Percentiles rank a stretch among this genome's conserved stretches.
phyloP scores from a whole-genome alignment of 2,797 vertebrate species.

The Enteromius unitaeniatus region DNA sequence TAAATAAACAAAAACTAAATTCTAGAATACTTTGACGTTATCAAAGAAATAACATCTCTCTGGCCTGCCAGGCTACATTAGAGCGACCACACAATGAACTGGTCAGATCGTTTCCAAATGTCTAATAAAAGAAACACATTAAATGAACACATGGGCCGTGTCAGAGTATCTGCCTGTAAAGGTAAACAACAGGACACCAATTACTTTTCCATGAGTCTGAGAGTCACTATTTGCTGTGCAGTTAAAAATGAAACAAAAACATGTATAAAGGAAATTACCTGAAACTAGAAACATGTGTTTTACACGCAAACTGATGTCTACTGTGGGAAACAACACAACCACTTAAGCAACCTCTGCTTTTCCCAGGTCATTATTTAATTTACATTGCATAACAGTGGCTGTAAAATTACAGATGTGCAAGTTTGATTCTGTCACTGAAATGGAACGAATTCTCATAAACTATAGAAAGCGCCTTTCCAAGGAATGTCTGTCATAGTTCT shows the following conservation, averaged over 20 bases:
- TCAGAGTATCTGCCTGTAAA: not conserved
- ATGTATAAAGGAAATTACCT: not conserved
- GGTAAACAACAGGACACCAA: constrained; percentile 9
- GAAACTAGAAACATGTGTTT: not conserved
- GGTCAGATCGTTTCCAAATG: not conserved
- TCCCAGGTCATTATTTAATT: not conserved
- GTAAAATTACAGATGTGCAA: not conserved
- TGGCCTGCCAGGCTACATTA: not conserved
- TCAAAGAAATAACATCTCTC: not conserved
- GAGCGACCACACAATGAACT: not conserved
- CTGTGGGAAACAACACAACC: not conserved
- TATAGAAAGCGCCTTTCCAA: not conserved
- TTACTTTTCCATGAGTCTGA: not conserved
- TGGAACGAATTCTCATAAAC: constrained; percentile 1
- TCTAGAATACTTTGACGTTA: not conserved
- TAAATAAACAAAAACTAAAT: not conserved
- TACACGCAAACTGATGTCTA: not conserved
- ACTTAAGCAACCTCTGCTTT: not conserved
- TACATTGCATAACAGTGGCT: not conserved
- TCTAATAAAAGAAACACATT: not conserved
- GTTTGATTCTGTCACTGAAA: not conserved
- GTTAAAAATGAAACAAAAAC: constrained; percentile 2
- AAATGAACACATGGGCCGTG: not conserved
- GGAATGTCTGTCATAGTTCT: not conserved
- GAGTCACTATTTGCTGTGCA: not conserved